Conservation (phyloP, 2,113 vertebrate species). For the Crotalus horridus region DNA sequence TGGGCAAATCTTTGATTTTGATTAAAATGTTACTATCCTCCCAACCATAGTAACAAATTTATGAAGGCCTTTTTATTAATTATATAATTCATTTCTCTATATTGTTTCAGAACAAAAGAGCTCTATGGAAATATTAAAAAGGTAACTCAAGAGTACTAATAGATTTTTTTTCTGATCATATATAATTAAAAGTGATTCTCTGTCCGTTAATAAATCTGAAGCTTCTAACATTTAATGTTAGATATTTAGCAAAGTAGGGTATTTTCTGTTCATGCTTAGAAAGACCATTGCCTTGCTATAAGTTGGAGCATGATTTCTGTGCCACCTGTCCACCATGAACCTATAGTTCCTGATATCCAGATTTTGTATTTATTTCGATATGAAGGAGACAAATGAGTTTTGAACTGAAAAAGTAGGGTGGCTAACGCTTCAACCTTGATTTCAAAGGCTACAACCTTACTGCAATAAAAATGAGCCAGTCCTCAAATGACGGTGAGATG, state of each 20-base stretch:
- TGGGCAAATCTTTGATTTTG: not conserved
- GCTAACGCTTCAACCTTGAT: not conserved
- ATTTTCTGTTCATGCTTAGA: not conserved
- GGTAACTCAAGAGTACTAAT: not conserved
- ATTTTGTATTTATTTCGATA: not conserved
- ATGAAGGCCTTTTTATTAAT: not conserved
- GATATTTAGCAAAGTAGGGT: not conserved
- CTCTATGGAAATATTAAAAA: not conserved
- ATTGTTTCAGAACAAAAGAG: not conserved
- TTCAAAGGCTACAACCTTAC: not conserved
- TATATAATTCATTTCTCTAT: not conserved
- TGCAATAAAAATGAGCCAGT: not conserved
- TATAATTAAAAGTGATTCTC: not conserved
- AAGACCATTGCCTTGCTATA: not conserved
- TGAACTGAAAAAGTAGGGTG: not conserved
- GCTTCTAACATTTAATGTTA: not conserved
- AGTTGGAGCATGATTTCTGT: not conserved
- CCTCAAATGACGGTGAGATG: not conserved
- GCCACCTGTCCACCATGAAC: not conserved
- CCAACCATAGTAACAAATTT: not conserved
- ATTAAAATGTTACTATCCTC: not conserved
- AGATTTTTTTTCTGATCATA: not conserved
- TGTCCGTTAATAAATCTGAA: not conserved
- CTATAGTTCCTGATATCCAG: not conserved
- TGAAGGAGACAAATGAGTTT: not conserved